A percentile compares a stretch with the other conserved stretches of the same genome.
Evolutionary conservation across 1,140 invertebrate genomes (phyloP).

Genomic region (Ctenoplectra terminalis): DNA sequence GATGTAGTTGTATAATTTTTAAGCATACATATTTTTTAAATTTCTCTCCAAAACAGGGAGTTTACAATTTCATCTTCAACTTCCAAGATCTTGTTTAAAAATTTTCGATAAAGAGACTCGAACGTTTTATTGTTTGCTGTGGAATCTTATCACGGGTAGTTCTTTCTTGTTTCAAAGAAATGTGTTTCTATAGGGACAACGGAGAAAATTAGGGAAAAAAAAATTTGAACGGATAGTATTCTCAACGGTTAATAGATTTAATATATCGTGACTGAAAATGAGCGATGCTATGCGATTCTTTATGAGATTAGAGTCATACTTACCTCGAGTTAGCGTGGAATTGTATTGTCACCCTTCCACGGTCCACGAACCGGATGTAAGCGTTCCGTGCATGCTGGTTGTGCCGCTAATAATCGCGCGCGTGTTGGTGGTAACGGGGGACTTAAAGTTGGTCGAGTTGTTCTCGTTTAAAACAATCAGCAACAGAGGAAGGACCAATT

Average conservation of each 20-base stretch:
- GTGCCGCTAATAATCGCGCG: constrained; percentile 77
- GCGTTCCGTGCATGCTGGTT: constrained; percentile 72
- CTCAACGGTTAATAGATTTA: background rate
- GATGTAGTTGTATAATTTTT: no score
- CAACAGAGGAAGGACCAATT: constrained; percentile 80
- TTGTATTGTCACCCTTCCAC: constrained; percentile 64
- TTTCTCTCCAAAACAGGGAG: no score
- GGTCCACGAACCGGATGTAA: constrained; percentile 73
- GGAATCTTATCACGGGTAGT: no score
- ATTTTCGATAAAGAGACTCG: no score
- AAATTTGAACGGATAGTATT: background rate
- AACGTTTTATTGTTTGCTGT: no score
- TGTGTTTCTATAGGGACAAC: background rate
- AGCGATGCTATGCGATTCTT: constrained; percentile 29
- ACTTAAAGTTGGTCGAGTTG: constrained; percentile 74
- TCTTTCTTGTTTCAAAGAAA: background rate
- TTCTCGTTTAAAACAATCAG: constrained; percentile 83
- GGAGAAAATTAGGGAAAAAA: background rate
- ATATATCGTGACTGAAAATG: constrained; percentile 23
- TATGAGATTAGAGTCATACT: constrained; percentile 63
- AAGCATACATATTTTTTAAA: no score
- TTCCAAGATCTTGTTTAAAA: no score
- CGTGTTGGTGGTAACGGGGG: constrained; percentile 74
- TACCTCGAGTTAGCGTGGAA: constrained; percentile 48
- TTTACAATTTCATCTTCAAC: no score